A percentile compares a stretch with the other conserved stretches of the same genome.
phyloP scores from a whole-genome alignment of 2,797 vertebrate genomes.

The Trichosurus vulpecula region DNA sequence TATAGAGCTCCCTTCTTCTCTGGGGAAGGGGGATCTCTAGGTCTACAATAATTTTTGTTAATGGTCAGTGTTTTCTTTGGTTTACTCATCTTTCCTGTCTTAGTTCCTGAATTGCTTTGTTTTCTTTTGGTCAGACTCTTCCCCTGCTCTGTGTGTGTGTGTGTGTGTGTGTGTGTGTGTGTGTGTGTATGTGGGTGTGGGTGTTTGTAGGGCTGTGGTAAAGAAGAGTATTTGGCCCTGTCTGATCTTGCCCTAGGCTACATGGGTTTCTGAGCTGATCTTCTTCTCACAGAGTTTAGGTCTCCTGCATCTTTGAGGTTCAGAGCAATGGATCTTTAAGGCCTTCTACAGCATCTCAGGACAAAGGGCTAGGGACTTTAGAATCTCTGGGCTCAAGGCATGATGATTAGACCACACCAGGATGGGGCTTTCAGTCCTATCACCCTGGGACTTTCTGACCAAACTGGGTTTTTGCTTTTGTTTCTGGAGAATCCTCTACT shows the following conservation, averaged over 20 bases:
- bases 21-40: neutral
- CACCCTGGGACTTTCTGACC: neutral
- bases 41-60: neutral
- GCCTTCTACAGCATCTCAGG: neutral
- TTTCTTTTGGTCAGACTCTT: neutral
- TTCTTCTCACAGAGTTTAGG: no score
- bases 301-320: neutral
- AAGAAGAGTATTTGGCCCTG: neutral
- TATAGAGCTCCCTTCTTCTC: neutral
- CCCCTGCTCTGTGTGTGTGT: no score
- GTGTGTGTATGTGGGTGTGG: no score
- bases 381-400: neutral
- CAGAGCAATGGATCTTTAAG: neutral
- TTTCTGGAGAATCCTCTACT: neutral
- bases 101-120: neutral
- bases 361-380: neutral
- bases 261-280: neutral
- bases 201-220: neutral
- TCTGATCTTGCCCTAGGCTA: neutral
- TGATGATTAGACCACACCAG: neutral
- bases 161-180: no score
- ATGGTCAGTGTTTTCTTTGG: neutral
- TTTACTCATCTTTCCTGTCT: neutral
- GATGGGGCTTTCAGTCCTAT: neutral
- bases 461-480: neutral